phyloP scores from a whole-genome alignment of 1,140 invertebrate genomes.

The Sycophila sp. region DNA sequence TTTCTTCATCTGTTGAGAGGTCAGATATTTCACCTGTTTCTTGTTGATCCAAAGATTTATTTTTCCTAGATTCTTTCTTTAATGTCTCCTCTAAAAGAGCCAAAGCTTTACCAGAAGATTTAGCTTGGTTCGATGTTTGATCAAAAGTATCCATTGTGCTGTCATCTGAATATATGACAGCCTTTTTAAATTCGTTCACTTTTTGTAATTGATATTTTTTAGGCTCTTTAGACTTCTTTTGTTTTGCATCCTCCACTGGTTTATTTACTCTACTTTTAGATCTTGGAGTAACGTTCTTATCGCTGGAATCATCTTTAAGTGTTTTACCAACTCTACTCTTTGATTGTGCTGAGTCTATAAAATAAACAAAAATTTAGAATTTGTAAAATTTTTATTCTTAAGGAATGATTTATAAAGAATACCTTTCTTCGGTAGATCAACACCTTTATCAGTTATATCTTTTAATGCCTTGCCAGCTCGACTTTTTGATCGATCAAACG shows the following conservation, averaged over 20 bases:
- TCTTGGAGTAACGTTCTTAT: constrained; percentile 1
- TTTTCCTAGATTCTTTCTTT: constrained; percentile 33
- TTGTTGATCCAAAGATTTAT: constrained; percentile 22
- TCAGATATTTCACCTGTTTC: background rate
- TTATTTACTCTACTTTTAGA: constrained; percentile 18
- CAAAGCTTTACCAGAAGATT: constrained; percentile 20
- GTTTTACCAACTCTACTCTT: too few species aligned
- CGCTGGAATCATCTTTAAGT: too few species aligned
- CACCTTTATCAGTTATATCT: background rate
- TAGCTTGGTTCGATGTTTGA: background rate
- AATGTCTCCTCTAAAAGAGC: constrained; percentile 30
- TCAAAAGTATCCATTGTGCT: constrained; percentile 31
- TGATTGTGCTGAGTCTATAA: too few species aligned
- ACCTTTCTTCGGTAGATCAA: constrained; percentile 2
- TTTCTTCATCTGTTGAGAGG: background rate
- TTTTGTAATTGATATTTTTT: background rate
- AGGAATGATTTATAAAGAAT: background rate
- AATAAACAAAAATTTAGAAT: background rate
- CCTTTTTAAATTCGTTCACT: constrained; percentile 16
- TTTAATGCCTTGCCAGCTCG: background rate
- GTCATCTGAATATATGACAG: constrained; percentile 36
- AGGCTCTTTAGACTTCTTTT: background rate
- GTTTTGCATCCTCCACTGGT: background rate
- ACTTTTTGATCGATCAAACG: background rate
- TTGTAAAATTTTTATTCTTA: background rate